Evolutionary conservation across 2,888 invertebrate genomes (phyloP).

Genomic region (Peribatodes rhomboidaria): DNA sequence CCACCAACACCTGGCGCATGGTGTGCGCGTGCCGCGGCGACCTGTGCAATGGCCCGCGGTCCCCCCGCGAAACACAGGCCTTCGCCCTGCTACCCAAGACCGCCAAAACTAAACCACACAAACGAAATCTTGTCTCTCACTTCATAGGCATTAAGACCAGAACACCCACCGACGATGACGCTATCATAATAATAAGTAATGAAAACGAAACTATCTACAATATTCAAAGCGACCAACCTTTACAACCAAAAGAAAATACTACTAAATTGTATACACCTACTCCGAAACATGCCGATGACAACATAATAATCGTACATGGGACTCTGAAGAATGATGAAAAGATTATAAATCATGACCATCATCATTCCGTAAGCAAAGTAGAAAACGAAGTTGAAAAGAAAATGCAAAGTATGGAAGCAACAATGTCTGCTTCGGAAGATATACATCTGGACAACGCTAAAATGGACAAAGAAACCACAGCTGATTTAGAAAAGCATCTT

Average conservation of each 20-base stretch:
- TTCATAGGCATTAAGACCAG: slow-evolving; percentile 47
- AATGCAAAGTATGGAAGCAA: slow-evolving; percentile 2
- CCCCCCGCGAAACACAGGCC: slow-evolving; percentile 70
- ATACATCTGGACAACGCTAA: slow-evolving; percentile 27
- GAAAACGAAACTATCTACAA: slow-evolving; percentile 18
- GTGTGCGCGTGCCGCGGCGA: slow-evolving; percentile 78
- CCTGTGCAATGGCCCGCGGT: slow-evolving; percentile 76
- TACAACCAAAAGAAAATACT: slow-evolving; percentile 9
- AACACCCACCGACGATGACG: slow-evolving; percentile 30
- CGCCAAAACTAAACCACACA: slow-evolving; percentile 48
- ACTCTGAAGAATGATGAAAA: slow-evolving; percentile 12
- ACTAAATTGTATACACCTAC: slow-evolving; percentile 3
- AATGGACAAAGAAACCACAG: neutral
- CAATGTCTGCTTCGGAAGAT: slow-evolving; percentile 30
- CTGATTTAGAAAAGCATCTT: neutral
- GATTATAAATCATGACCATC: neutral
- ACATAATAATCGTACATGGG: slow-evolving; percentile 27
- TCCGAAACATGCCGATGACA: slow-evolving; percentile 20
- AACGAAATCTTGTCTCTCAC: slow-evolving; percentile 49
- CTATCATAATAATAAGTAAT: slow-evolving; percentile 35
- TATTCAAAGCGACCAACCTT: slow-evolving; percentile 36
- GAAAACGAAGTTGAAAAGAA: slow-evolving; percentile 22
- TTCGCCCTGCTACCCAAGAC: slow-evolving; percentile 63
- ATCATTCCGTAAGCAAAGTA: slow-evolving; percentile 6
- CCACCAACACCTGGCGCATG: slow-evolving; percentile 76